phyloP scores from a whole-genome alignment of 2,888 invertebrate species.

The Calliphora vomitoria region DNA sequence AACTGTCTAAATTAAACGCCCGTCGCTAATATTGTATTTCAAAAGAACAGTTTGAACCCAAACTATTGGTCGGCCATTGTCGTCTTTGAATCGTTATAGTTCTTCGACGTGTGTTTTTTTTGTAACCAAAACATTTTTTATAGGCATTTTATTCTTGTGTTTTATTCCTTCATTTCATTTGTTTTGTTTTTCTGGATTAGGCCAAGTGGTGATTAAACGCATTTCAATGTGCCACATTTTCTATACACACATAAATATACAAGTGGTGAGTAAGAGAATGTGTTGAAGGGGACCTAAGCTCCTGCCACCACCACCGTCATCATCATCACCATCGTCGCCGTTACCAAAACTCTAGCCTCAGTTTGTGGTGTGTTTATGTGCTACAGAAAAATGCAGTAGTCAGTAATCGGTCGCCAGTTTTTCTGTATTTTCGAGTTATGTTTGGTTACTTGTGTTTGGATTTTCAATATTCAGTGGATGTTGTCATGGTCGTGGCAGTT shows the following conservation, averaged over 20 bases:
- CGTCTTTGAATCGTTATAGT: neutral
- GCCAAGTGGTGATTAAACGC: slow-evolving; percentile 75
- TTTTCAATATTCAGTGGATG: slow-evolving; percentile 58
- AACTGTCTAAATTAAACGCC: too few relatives aligned
- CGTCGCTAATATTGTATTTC: too few relatives aligned
- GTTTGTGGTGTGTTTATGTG: slow-evolving; percentile 27
- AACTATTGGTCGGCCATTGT: neutral
- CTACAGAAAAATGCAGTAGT: slow-evolving; percentile 39
- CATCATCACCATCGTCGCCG: slow-evolving; percentile 7
- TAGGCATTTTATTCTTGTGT: slow-evolving; percentile 35
- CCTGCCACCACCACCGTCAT: slow-evolving; percentile 14
- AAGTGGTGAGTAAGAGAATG: neutral
- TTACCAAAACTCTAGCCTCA: slow-evolving; percentile 14
- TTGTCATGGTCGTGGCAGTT: slow-evolving; percentile 64
- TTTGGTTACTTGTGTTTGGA: slow-evolving; percentile 38
- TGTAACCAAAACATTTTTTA: slow-evolving; percentile 34
- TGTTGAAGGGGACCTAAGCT: slow-evolving; percentile 18
- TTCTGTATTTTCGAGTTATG: neutral
- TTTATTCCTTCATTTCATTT: slow-evolving; percentile 51
- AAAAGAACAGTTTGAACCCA: too few relatives aligned
- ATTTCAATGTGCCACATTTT: slow-evolving; percentile 71
- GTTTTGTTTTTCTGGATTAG: slow-evolving; percentile 70
- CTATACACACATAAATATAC: neutral
- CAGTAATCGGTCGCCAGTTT: slow-evolving; percentile 49
- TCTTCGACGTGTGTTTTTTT: slow-evolving; percentile 19